A percentile compares a stretch with the other conserved stretches of the same genome.
Conservation (phyloP, 2,113 vertebrate species). For the Laticauda laticaudata region DNA sequence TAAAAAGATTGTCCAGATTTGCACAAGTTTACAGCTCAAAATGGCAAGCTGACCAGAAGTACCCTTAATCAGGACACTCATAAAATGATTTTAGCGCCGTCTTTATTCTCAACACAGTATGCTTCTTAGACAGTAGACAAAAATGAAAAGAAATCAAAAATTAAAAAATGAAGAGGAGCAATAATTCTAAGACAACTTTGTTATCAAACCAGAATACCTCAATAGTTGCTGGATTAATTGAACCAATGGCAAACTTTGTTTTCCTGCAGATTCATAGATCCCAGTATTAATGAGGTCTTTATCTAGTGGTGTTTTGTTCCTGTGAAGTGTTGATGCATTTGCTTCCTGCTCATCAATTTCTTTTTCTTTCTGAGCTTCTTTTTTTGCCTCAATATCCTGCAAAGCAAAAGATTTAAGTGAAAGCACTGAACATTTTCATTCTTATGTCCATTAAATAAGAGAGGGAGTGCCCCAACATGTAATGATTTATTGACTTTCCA, state of each 20-base stretch:
- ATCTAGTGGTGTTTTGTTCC: constrained; percentile 89
- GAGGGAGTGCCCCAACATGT: neutral
- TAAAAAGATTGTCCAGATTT: neutral
- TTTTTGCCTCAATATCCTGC: constrained; percentile 97
- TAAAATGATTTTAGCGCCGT: neutral
- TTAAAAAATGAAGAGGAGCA: neutral
- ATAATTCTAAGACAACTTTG: neutral
- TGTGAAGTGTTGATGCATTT: constrained; percentile 88
- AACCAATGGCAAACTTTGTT: constrained; percentile 92
- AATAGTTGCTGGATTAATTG: constrained; percentile 95
- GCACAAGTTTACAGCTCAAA: neutral
- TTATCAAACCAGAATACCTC: constrained; percentile 70
- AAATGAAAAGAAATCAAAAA: neutral
- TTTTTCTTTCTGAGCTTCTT: constrained; percentile 98
- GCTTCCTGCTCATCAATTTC: constrained; percentile 98
- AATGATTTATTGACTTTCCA: neutral
- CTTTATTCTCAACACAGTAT: neutral
- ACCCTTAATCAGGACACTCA: neutral
- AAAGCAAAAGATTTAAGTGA: constrained; percentile 22
- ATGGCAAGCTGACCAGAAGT: neutral
- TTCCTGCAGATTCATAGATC: constrained; percentile 93
- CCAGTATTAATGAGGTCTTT: constrained; percentile 98
- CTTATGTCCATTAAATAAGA: neutral
- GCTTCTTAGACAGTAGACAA: neutral
- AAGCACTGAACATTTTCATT: constrained; percentile 10